A percentile compares a stretch with the other conserved stretches of the same genome.
Conservation (phyloP, 2,113 vertebrate genomes). For the Hemiprocne comata region DNA sequence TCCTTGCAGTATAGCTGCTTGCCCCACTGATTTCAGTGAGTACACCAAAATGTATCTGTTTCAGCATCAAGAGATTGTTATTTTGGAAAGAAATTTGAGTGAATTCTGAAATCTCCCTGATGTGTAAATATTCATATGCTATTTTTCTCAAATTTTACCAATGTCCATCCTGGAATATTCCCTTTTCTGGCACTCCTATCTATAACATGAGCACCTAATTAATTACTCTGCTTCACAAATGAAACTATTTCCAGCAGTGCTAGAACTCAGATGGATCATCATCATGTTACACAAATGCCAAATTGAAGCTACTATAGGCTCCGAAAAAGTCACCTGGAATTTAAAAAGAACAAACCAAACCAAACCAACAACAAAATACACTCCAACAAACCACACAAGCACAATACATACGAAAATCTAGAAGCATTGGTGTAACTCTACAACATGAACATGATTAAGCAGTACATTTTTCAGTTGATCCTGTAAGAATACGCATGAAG, state of each 20-base stretch:
- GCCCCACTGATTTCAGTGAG: not conserved
- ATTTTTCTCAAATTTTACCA: not conserved
- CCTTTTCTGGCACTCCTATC: not conserved
- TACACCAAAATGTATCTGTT: not conserved
- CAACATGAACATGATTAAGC: not conserved
- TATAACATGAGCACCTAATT: not conserved
- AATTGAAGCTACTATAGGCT: not conserved
- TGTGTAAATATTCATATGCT: not conserved
- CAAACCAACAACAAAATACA: no score
- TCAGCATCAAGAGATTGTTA: not conserved
- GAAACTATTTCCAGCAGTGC: not conserved
- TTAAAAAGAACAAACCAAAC: not conserved
- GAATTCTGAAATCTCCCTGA: not conserved
- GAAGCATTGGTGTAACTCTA: not conserved
- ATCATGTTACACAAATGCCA: not conserved
- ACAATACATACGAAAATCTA: not conserved
- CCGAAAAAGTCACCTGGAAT: not conserved
- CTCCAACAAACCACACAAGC: not conserved
- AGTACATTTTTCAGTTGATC: not conserved
- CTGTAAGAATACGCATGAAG: not conserved
- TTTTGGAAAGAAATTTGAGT: not conserved
- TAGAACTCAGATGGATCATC: not conserved
- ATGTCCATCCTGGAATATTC: not conserved
- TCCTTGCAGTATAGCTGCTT: not conserved
- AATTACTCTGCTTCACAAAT: not conserved